Evolutionary conservation across 2,888 invertebrate species (phyloP).

Genomic region (Clanis bilineata): DNA sequence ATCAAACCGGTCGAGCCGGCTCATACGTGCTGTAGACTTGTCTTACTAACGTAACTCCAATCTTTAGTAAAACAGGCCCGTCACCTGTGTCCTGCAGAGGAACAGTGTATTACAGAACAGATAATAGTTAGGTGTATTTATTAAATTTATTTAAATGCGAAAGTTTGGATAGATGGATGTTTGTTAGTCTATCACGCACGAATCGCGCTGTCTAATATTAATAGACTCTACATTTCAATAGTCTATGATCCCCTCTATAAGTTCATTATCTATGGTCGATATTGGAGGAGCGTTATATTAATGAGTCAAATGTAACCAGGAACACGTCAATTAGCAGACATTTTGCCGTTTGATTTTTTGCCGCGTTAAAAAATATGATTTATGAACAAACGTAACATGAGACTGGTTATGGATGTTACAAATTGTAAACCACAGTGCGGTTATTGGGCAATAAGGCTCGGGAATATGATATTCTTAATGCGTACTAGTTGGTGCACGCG

Average conservation of each 20-base stretch:
- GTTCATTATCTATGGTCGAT: conserved; percentile 29
- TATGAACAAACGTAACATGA: conserved; percentile 69
- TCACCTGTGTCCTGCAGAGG: too few species aligned
- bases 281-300: conserved; percentile 36
- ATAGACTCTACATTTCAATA: not conserved
- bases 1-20: too few species aligned
- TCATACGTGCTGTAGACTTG: too few species aligned
- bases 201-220: too few species aligned
- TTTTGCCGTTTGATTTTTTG: conserved; percentile 66
- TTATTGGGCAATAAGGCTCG: conserved; percentile 34
- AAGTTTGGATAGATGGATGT: too few species aligned
- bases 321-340: conserved; percentile 80
- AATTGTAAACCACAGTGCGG: conserved; percentile 63
- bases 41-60: too few species aligned
- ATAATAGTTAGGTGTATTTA: too few species aligned
- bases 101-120: too few species aligned
- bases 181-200: too few species aligned
- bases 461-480: conserved; percentile 17
- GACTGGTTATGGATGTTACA: conserved; percentile 70
- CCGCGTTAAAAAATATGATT: conserved; percentile 71
- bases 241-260: conserved; percentile 14
- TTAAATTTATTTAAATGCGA: too few species aligned
- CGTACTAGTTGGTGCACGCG: not conserved
- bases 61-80: too few species aligned
- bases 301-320: conserved; percentile 58